Evolutionary conservation across 2,113 vertebrate genomes (phyloP).

Genomic region (Garra rufa): DNA sequence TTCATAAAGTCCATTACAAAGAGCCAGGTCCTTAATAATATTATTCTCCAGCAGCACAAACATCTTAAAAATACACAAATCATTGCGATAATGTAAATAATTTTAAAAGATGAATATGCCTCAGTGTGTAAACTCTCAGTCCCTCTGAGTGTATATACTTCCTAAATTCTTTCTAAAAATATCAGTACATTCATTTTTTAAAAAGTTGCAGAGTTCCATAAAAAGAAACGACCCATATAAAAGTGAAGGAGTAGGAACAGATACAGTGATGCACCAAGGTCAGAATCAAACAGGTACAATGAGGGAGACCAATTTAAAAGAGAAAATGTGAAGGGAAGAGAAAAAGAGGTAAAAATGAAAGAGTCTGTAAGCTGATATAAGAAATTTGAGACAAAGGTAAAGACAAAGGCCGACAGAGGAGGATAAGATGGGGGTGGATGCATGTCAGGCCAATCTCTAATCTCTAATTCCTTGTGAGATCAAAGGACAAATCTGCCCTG

Average conservation of each 20-base stretch:
- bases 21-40: neutral
- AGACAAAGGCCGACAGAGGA: slow-evolving; percentile 41
- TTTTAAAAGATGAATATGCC: neutral
- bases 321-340: neutral
- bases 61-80: neutral
- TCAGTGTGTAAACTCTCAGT: neutral
- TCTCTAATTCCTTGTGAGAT: slow-evolving; percentile 64
- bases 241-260: neutral
- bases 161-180: neutral
- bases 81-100: neutral
- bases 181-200: neutral
- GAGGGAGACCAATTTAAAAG: neutral
- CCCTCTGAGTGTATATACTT: neutral
- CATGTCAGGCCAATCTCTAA: slow-evolving; percentile 54
- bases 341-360: slow-evolving; percentile 1
- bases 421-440: slow-evolving; percentile 24
- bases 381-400: slow-evolving; percentile 22
- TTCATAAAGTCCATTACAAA: neutral
- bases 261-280: slow-evolving; percentile 19
- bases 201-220: neutral
- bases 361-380: neutral
- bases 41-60: neutral
- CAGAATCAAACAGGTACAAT: slow-evolving; percentile 2
- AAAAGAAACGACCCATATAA: neutral
- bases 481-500: slow-evolving; percentile 68